These are phyloP conservation scores for Ceratina calcarata DNA, from an alignment of 1,140 invertebrate species.

Conservation along the genomic window DNA sequence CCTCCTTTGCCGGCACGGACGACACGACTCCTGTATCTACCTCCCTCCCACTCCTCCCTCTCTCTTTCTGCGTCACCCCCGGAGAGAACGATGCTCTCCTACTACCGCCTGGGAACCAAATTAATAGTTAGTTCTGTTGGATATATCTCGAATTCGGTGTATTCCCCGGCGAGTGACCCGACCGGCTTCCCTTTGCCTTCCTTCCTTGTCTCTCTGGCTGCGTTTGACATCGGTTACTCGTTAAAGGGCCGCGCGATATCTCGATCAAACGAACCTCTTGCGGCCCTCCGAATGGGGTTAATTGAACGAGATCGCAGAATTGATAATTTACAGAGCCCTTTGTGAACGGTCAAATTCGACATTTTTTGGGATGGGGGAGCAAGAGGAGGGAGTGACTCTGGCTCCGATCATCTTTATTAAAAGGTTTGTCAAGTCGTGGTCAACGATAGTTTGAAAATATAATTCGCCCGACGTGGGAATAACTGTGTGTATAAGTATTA, in stretches of 20 bases:
- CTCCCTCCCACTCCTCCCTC: constrained; percentile 55
- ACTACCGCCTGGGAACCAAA: constrained; percentile 78
- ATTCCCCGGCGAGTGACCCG: constrained; percentile 62
- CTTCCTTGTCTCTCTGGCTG: constrained; percentile 56
- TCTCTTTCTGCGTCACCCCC: constrained; percentile 16
- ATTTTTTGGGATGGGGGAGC: neutral
- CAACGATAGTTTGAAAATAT: no score
- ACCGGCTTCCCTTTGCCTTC: constrained; percentile 43
- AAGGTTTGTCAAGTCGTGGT: no score
- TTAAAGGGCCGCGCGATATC: constrained; percentile 65
- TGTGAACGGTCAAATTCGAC: neutral
- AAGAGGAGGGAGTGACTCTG: no score
- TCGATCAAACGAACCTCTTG: constrained; percentile 66
- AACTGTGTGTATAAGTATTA: no score
- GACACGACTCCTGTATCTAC: neutral
- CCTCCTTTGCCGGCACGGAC: constrained; percentile 27
- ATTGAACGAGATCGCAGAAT: constrained; percentile 63
- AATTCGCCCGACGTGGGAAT: no score
- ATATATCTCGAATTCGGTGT: constrained; percentile 75
- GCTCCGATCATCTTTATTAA: no score
- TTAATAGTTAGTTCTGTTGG: constrained; percentile 78
- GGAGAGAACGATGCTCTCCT: constrained; percentile 38
- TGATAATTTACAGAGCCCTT: constrained; percentile 57
- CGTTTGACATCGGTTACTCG: constrained; percentile 68
- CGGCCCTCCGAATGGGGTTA: constrained; percentile 60